Conservation (phyloP, 1,140 invertebrate species). For the Dolichoris vasculosae region DNA sequence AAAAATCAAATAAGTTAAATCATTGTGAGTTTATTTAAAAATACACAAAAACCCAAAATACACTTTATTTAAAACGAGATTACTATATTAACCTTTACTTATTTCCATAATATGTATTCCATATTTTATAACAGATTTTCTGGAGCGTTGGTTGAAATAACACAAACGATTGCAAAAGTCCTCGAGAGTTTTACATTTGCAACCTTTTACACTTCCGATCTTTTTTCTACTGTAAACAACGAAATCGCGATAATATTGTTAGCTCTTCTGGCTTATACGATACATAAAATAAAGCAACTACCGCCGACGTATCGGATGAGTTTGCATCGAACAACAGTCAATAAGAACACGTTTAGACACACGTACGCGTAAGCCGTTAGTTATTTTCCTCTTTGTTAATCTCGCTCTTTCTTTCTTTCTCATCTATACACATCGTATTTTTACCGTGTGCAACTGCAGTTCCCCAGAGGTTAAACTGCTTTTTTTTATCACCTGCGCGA, state of each 20-base stretch:
- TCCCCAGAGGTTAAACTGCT: not conserved
- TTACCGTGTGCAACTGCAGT: not conserved
- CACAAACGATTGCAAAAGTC: too few relatives aligned
- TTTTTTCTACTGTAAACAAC: not conserved
- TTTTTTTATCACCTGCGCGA: not conserved
- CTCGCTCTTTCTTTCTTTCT: not conserved
- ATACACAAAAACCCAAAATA: too few relatives aligned
- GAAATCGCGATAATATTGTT: slow-evolving; percentile 35
- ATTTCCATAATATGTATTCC: too few relatives aligned
- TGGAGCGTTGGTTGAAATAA: too few relatives aligned
- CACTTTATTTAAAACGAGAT: too few relatives aligned
- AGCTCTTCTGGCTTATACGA: not conserved
- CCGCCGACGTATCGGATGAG: not conserved
- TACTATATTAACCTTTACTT: too few relatives aligned
- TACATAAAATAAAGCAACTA: not conserved
- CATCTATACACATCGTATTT: not conserved
- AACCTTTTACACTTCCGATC: too few relatives aligned
- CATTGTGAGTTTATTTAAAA: too few relatives aligned
- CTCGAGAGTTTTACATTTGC: too few relatives aligned
- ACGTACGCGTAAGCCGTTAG: not conserved
- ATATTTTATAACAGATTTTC: too few relatives aligned
- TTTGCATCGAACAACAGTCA: not conserved
- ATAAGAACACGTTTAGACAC: not conserved
- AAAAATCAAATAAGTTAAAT: too few relatives aligned
- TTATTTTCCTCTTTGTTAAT: not conserved